A percentile compares a stretch with the other conserved stretches of the same genome.
Conservation (phyloP, 1,140 invertebrate genomes). For the Scaptomyza montana region DNA sequence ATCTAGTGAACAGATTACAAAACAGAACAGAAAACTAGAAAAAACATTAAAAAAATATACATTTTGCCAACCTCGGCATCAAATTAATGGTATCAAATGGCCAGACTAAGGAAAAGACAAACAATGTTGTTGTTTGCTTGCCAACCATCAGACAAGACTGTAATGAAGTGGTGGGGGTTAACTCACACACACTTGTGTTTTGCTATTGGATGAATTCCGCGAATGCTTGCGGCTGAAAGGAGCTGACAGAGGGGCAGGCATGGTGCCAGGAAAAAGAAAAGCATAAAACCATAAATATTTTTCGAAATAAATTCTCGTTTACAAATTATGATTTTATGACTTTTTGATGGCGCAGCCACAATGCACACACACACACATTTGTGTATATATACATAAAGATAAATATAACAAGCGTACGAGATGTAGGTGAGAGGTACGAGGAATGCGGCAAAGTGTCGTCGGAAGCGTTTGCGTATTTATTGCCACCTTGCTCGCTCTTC, state of each 20-base stretch:
- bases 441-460: slow-evolving; percentile 35
- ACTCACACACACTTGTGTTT: neutral
- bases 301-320: slow-evolving; percentile 81
- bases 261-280: slow-evolving; percentile 30
- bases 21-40: slow-evolving; percentile 2
- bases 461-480: slow-evolving; percentile 72
- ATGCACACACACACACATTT: slow-evolving; percentile 35
- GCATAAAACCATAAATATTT: slow-evolving; percentile 71
- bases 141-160: slow-evolving; percentile 38
- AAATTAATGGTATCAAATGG: slow-evolving; percentile 41
- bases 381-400: slow-evolving; percentile 18
- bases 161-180: slow-evolving; percentile 57
- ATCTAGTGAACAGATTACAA: slow-evolving; percentile 35
- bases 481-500: slow-evolving; percentile 47
- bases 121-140: slow-evolving; percentile 29
- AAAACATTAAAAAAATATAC: slow-evolving; percentile 25
- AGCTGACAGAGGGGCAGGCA: no score
- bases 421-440: neutral
- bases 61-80: slow-evolving; percentile 43
- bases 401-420: slow-evolving; percentile 24
- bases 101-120: slow-evolving; percentile 1
- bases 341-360: slow-evolving; percentile 77
- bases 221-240: slow-evolving; percentile 31
- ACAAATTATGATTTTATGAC: slow-evolving; percentile 82
- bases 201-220: slow-evolving; percentile 54